Conservation (phyloP, 2,888 invertebrate species). For the Mantis religiosa region DNA sequence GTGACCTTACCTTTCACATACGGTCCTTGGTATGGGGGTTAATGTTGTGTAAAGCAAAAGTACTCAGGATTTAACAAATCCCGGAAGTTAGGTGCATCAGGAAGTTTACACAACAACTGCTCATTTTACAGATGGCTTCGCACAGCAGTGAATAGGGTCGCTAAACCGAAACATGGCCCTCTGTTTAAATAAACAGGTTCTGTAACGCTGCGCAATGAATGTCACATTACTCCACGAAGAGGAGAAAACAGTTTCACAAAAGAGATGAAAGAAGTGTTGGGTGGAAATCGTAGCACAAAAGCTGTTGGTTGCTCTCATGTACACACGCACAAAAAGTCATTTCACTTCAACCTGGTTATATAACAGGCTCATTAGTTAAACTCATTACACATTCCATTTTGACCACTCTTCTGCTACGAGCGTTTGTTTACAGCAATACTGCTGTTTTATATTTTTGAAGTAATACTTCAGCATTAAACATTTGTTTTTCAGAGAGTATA, state of each 20-base stretch:
- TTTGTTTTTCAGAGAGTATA: no score
- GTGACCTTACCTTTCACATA: no score
- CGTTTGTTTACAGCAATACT: background rate
- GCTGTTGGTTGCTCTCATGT: background rate
- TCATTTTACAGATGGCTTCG: background rate
- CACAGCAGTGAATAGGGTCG: background rate
- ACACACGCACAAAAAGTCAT: background rate
- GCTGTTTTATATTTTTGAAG: background rate
- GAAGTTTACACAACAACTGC: no score
- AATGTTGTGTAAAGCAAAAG: no score
- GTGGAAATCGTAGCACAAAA: background rate
- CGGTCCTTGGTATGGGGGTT: no score
- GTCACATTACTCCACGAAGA: background rate
- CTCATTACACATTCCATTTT: background rate
- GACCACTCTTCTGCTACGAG: background rate
- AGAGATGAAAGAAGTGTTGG: background rate
- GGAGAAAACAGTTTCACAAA: background rate
- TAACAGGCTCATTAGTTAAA: background rate
- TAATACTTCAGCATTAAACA: background rate
- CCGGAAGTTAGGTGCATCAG: no score
- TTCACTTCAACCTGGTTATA: background rate
- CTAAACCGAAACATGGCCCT: background rate
- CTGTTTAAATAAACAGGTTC: background rate
- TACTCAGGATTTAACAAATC: no score
- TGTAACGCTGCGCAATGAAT: background rate